Conservation (phyloP, 2,113 vertebrate genomes). For the Madoqua kirkii region DNA sequence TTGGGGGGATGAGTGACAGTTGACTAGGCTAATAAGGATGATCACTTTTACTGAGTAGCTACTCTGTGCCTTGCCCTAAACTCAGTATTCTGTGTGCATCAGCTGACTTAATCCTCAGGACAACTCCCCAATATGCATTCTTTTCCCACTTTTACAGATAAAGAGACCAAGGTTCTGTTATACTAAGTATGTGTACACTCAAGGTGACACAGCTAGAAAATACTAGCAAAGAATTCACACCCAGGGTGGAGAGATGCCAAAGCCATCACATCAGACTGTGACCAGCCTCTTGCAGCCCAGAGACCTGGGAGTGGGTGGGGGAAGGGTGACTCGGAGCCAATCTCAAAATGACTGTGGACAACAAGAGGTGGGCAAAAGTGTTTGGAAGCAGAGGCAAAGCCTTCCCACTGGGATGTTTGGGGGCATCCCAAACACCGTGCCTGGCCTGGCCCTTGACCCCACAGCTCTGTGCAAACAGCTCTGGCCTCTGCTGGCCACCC, state of each 20-base stretch:
- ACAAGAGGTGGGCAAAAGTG: background rate
- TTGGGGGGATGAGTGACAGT: background rate
- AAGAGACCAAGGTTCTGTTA: background rate
- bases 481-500: background rate
- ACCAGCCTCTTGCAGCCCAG: background rate
- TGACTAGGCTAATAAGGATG: background rate
- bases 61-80: background rate
- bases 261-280: background rate
- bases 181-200: background rate
- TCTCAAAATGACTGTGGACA: background rate
- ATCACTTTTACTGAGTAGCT: background rate
- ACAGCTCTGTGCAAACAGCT: background rate
- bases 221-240: background rate
- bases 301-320: background rate
- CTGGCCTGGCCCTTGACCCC: background rate
- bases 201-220: background rate
- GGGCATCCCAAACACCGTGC: too few species aligned
- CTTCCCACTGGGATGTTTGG: background rate
- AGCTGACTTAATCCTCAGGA: background rate
- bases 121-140: background rate
- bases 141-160: background rate
- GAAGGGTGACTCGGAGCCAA: background rate
- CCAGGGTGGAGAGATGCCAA: background rate
- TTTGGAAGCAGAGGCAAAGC: background rate
- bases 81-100: background rate